Base-by-base conservation (phyloP, 2,113 vertebrate genomes). In the Thomomys bottae region DNA sequence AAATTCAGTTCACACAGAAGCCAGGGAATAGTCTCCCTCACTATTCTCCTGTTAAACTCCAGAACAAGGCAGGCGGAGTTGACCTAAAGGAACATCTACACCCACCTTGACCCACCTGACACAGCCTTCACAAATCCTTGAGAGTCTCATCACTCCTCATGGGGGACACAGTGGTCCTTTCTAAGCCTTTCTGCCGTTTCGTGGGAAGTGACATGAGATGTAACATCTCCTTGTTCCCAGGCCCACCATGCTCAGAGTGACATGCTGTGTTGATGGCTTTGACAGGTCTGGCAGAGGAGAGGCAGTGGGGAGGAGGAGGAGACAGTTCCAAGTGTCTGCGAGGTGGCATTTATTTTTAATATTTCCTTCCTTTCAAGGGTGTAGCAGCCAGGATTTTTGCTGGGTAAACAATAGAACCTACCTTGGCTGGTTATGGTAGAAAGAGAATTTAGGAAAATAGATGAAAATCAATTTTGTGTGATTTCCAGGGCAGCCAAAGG, bases 331-430 rank as follows among this genome's bases (percentile, higher is more conserved):
- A 93, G 85, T 95, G 82, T 92, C 84, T 90, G 30, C 2, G 20
- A 72, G 49, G 84, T 79, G 63, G 87, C 77, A 24, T 94, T 94
- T 91, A 88, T 63, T 79, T 88, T 92, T 88, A 90, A 80, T 70
- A 84, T 75, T 87, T 87, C 45, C 90, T 81, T 81, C 67, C 84
- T 89, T 72, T 87, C 68, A 63, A 57, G 66, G 66, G 49, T 79
- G 32, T 11, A 6, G 49, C 32, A 82, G 34, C 78, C 75, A 82
- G 72, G 85, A 78, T 88, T 87, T 83, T 78, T 68, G 8, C 18
- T 14, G 49, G 70, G 66, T 73, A 82, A 95, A 88, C 89, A 92
- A 82, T 59, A 68, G 32, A 93, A 81, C 57, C 36, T 72, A 80
- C 45, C 75, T 63, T 57, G 75, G 49, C 32, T 92, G 14, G 26